phyloP scores from a whole-genome alignment of 2,797 vertebrate species.

The Morelia viridis region DNA sequence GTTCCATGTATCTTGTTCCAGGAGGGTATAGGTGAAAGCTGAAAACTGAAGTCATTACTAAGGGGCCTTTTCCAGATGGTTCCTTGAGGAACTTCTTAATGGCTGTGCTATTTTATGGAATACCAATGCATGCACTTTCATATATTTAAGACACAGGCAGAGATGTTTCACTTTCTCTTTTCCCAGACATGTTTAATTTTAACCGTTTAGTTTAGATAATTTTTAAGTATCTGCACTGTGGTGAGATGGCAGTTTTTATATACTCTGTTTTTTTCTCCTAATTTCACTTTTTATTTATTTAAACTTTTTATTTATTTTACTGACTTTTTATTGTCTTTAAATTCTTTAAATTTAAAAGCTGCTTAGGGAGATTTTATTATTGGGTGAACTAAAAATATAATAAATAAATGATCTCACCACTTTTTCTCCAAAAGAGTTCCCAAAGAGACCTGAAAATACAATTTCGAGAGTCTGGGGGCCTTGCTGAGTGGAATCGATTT shows the following conservation, averaged over 20 bases:
- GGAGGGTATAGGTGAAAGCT: background rate
- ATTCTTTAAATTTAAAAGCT: background rate
- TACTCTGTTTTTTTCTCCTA: too few species aligned
- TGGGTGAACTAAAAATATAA: background rate
- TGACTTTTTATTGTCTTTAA: background rate
- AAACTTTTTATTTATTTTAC: background rate
- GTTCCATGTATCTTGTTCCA: too few species aligned
- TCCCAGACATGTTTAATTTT: background rate
- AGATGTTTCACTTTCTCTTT: background rate
- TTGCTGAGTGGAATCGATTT: background rate
- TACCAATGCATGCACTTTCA: background rate
- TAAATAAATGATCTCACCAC: background rate
- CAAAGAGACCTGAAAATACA: background rate
- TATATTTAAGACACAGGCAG: background rate
- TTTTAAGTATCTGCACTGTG: background rate
- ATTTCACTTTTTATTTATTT: background rate
- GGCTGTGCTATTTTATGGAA: background rate
- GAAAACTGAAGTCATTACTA: background rate
- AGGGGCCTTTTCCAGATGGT: background rate
- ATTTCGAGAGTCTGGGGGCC: background rate
- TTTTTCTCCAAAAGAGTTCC: background rate
- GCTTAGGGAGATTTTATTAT: background rate
- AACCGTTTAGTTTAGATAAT: background rate
- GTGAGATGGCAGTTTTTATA: background rate
- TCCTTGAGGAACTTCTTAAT: background rate